Conservation (phyloP, 2,888 invertebrate species). For the Eristalis intricaria region DNA sequence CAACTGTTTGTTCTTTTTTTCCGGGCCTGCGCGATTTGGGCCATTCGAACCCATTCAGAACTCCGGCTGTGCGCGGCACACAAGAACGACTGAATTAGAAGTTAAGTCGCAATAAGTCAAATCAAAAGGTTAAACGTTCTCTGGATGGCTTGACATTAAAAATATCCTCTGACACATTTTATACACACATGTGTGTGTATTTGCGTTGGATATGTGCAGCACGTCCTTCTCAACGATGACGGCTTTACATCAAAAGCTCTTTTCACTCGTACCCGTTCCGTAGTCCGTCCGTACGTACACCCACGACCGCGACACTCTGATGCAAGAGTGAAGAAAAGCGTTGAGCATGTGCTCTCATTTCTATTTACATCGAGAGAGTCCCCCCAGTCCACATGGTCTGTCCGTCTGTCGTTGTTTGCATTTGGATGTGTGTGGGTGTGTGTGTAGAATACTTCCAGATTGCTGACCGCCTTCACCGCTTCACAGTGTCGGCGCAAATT, state of each 20-base stretch:
- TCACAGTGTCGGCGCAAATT: background rate
- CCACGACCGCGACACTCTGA: background rate
- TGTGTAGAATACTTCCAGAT: constrained; percentile 20
- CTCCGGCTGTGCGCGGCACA: background rate
- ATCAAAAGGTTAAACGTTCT: constrained; percentile 30
- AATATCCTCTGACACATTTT: background rate
- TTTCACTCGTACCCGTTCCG: constrained; percentile 8
- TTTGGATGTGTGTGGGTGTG: background rate
- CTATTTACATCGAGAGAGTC: constrained; percentile 26
- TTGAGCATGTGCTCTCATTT: constrained; percentile 52
- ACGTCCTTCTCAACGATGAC: background rate
- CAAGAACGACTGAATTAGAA: constrained; percentile 23
- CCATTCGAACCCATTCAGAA: constrained; percentile 13
- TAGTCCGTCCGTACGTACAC: constrained; percentile 7
- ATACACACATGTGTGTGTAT: background rate
- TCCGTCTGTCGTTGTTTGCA: background rate
- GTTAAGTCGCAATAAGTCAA: constrained; percentile 57
- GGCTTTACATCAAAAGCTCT: constrained; percentile 56
- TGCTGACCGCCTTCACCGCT: background rate
- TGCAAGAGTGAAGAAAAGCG: constrained; percentile 57
- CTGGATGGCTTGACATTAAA: constrained; percentile 25
- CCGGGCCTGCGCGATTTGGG: constrained; percentile 42
- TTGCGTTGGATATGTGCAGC: constrained; percentile 15
- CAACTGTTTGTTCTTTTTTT: background rate
- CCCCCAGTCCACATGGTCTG: constrained; percentile 6